Percentiles rank a stretch among this genome's conserved stretches.
These are phyloP conservation scores for Tamias sibiricus DNA, from an alignment of 2,113 vertebrate species.

Conservation along the genomic window DNA sequence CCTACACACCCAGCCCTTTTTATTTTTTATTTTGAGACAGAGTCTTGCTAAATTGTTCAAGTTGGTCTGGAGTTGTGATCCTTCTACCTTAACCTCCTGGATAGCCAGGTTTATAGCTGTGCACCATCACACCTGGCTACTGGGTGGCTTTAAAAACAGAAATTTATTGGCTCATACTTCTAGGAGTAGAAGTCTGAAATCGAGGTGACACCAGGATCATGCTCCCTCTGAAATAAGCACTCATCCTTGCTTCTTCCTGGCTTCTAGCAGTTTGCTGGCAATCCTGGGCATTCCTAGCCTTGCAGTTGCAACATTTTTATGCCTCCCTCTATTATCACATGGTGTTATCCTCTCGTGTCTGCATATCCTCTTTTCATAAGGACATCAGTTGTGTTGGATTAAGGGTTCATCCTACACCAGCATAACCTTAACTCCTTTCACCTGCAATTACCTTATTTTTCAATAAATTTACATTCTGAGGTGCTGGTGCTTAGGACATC, in stretches of 20 bases:
- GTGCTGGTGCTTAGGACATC: background rate
- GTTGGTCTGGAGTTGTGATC: too few species aligned
- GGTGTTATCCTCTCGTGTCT: background rate
- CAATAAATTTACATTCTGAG: background rate
- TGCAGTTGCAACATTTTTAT: background rate
- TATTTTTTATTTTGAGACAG: too few species aligned
- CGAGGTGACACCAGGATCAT: background rate
- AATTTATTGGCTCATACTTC: background rate
- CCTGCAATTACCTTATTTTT: background rate
- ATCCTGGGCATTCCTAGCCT: background rate
- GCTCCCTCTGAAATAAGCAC: background rate
- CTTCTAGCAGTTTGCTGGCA: background rate
- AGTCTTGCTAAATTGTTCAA: too few species aligned
- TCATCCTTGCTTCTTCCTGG: background rate
- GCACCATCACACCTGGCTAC: background rate
- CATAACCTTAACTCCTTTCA: background rate
- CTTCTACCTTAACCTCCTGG: too few species aligned
- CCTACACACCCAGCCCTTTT: too few species aligned
- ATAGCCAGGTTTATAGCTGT: too few species aligned
- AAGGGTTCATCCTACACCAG: background rate
- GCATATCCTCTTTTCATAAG: background rate
- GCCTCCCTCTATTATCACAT: background rate
- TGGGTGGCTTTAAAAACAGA: background rate
- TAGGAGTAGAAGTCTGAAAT: background rate
- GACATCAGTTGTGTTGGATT: background rate